Conservation (phyloP, 2,113 vertebrate species). For the Choloepus hoffmanni region DNA sequence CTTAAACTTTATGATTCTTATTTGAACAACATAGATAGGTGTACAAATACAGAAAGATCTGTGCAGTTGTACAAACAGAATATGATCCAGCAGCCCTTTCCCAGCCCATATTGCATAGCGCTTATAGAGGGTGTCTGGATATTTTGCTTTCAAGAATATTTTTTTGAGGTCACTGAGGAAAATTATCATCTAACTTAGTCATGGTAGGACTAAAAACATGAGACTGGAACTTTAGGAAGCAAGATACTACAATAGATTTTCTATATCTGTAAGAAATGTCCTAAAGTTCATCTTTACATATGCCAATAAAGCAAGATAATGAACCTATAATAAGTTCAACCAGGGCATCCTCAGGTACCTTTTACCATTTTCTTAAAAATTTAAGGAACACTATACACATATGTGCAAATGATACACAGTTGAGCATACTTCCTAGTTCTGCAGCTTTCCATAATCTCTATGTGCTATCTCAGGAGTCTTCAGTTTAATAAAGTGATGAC, state of each 20-base stretch:
- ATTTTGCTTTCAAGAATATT: background rate
- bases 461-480: background rate
- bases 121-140: background rate
- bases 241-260: background rate
- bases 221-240: background rate
- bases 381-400: background rate
- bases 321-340: background rate
- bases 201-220: background rate
- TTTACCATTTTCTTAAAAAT: background rate
- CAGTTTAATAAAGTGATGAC: background rate
- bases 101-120: background rate
- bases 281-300: background rate
- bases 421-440: background rate
- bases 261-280: background rate
- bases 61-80: background rate
- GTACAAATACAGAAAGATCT: background rate
- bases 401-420: background rate
- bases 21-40: constrained; percentile 33
- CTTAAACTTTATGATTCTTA: no score
- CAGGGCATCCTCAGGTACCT: background rate
- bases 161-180: background rate
- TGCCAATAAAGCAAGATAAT: background rate
- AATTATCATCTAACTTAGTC: background rate
- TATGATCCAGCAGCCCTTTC: background rate
- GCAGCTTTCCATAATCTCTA: background rate